Evolutionary conservation across 2,797 vertebrate genomes (phyloP).

Genomic region (Jordanella pulchra): DNA sequence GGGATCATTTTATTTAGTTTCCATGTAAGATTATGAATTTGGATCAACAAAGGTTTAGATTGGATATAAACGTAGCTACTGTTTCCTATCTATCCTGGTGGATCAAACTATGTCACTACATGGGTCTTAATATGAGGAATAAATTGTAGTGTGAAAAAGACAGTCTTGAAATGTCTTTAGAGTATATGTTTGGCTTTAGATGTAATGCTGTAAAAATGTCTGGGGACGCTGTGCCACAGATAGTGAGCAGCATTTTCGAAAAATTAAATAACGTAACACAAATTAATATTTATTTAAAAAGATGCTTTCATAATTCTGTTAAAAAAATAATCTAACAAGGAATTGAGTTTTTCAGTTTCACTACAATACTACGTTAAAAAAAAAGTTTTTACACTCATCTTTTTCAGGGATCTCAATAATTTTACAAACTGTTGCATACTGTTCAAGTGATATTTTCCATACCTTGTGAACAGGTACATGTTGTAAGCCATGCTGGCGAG

Average conservation of each 20-base stretch:
- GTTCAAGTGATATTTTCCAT: slow-evolving; percentile 14
- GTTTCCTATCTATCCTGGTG: not conserved
- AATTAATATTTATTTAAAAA: too few species aligned
- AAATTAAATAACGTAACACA: not conserved
- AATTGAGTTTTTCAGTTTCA: too few species aligned
- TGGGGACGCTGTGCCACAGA: not conserved
- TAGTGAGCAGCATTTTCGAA: not conserved
- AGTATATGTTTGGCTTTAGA: not conserved
- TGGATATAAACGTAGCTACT: not conserved
- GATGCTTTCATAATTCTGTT: too few species aligned
- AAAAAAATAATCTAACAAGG: too few species aligned
- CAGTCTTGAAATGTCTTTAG: not conserved
- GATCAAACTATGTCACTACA: too few species aligned
- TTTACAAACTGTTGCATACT: not conserved
- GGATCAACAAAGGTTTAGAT: too few species aligned
- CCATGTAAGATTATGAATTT: too few species aligned
- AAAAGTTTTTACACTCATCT: not conserved
- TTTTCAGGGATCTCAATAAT: not conserved
- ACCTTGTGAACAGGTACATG: slow-evolving; percentile 98
- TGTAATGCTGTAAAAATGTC: not conserved
- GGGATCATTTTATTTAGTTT: too few species aligned
- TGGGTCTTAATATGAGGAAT: too few species aligned
- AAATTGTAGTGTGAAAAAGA: not conserved
- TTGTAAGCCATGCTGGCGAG: slow-evolving; percentile 94
- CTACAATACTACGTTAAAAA: too few species aligned